Percentiles rank a stretch among this genome's conserved stretches.
Conservation (phyloP, 2,797 vertebrate genomes). For the Cuculus canorus region DNA sequence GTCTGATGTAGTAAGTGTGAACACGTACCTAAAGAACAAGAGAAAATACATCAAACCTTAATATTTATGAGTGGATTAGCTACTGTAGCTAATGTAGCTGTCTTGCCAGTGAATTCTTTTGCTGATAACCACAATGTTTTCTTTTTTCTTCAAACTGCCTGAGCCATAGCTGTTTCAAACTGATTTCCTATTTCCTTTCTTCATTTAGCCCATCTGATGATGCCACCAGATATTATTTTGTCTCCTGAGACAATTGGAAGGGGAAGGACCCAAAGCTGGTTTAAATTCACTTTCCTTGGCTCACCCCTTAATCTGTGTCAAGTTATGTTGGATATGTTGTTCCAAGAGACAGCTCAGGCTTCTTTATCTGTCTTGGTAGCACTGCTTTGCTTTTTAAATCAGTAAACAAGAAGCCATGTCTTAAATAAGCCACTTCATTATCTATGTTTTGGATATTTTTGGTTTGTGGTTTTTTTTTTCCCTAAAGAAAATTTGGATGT, state of each 20-base stretch:
- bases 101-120: not conserved
- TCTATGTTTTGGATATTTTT: not conserved
- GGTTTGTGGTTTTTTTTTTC: not conserved
- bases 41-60: not conserved
- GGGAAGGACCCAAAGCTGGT: not conserved
- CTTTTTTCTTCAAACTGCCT: not conserved
- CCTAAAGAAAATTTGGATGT: not conserved
- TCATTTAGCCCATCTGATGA: not conserved
- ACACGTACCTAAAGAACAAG: not conserved
- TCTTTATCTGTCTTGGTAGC: not conserved
- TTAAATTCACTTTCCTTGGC: conserved; percentile 1
- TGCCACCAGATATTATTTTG: not conserved
- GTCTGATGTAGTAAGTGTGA: not conserved
- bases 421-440: conserved; percentile 3
- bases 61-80: not conserved
- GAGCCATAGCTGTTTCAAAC: not conserved
- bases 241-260: not conserved
- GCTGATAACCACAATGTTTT: not conserved
- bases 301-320: not conserved
- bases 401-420: not conserved
- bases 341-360: not conserved
- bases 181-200: not conserved
- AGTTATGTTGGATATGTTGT: not conserved
- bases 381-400: conserved; percentile 31
- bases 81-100: not conserved